A percentile compares a stretch with the other conserved stretches of the same genome.
These are phyloP conservation scores for Sapayoa aenigma DNA, from an alignment of 2,113 vertebrate genomes.

Conservation along the genomic window DNA sequence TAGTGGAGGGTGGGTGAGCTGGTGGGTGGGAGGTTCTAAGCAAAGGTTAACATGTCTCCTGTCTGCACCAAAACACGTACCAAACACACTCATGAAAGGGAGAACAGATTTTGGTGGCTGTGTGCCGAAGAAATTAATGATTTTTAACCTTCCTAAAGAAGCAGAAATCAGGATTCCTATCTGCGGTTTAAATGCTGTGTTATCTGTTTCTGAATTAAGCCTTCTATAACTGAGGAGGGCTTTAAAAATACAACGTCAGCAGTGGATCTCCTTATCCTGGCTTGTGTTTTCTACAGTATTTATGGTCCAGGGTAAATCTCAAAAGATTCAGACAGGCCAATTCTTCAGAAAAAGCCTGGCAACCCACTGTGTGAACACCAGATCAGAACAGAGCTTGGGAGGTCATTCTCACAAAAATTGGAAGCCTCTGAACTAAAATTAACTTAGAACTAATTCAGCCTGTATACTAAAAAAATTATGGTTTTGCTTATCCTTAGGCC, in stretches of 20 bases:
- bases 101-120: background rate
- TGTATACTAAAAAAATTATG: background rate
- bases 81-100: accelerated
- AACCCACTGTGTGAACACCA: background rate
- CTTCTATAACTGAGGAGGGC: background rate
- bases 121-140: accelerated
- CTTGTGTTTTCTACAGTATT: accelerated
- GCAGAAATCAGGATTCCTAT: background rate
- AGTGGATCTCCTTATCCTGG: background rate
- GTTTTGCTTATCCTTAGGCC: background rate
- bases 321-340: background rate
- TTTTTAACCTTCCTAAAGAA: background rate
- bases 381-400: background rate
- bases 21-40: background rate
- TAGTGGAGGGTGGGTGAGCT: background rate
- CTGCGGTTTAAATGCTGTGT: accelerated
- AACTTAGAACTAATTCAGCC: background rate
- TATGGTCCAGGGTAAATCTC: background rate
- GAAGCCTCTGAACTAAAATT: background rate
- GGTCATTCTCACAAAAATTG: background rate
- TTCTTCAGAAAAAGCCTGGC: background rate
- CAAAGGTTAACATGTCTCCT: background rate
- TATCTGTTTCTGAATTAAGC: background rate
- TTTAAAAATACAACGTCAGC: background rate
- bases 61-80: background rate